Conservation (phyloP, 2,888 invertebrate species). For the Napeogenes sylphis region DNA sequence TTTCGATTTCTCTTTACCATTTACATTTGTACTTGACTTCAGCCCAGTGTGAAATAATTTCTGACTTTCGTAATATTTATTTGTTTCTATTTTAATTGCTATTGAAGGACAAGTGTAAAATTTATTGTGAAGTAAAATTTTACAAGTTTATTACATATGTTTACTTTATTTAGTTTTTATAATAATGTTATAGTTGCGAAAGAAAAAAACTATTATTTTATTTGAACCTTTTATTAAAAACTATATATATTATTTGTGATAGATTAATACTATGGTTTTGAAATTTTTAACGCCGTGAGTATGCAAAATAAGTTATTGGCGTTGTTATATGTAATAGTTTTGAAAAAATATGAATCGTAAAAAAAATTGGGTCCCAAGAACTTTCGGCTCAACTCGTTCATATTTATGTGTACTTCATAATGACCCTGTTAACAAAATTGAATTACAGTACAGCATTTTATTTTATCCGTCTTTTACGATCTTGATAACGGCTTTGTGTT, state of each 20-base stretch:
- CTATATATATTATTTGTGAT: slow-evolving; percentile 2
- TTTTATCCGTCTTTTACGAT: slow-evolving; percentile 9
- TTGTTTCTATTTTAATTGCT: too few relatives aligned
- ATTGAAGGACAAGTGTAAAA: too few relatives aligned
- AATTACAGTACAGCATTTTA: slow-evolving; percentile 3
- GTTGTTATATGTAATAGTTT: slow-evolving; percentile 51
- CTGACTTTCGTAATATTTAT: too few relatives aligned
- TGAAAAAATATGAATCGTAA: slow-evolving; percentile 58
- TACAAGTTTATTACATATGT: too few relatives aligned
- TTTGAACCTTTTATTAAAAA: not conserved
- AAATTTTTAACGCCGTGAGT: slow-evolving; percentile 35
- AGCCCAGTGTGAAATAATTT: too few relatives aligned
- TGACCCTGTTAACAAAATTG: slow-evolving; percentile 52
- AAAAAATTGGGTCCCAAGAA: slow-evolving; percentile 62
- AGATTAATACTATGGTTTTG: slow-evolving; percentile 30
- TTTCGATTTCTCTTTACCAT: too few relatives aligned
- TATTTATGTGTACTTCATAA: slow-evolving; percentile 54
- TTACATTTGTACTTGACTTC: too few relatives aligned
- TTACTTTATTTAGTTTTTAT: too few relatives aligned
- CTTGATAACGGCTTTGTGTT: slow-evolving; percentile 5
- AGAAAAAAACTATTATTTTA: not conserved
- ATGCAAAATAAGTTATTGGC: slow-evolving; percentile 58
- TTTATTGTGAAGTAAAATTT: too few relatives aligned
- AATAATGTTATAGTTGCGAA: too few relatives aligned
- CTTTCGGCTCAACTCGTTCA: slow-evolving; percentile 42